A percentile compares a stretch with the other conserved stretches of the same genome.
phyloP scores from a whole-genome alignment of 1,140 invertebrate species.

The Tachypleus tridentatus region DNA sequence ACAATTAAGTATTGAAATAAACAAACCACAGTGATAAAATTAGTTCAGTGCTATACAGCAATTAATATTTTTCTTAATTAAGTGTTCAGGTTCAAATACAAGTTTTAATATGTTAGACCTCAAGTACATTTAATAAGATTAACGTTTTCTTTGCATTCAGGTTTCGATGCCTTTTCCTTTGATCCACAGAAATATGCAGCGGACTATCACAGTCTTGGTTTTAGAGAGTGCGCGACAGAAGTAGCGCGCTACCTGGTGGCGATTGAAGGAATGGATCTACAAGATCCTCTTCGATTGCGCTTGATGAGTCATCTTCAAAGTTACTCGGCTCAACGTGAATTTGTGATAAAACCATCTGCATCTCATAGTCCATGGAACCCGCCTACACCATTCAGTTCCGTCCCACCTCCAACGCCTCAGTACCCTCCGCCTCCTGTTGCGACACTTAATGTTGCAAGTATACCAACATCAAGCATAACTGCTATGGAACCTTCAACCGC shows the following conservation, averaged over 20 bases:
- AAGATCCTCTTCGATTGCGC: slow-evolving; percentile 77
- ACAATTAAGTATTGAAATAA: too few relatives aligned
- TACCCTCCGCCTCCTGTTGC: slow-evolving; percentile 20
- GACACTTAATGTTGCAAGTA: slow-evolving; percentile 9
- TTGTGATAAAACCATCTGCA: slow-evolving; percentile 39
- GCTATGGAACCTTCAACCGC: background rate
- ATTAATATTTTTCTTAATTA: too few relatives aligned
- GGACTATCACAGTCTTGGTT: slow-evolving; percentile 92
- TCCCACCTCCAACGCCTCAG: slow-evolving; percentile 15
- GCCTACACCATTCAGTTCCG: slow-evolving; percentile 14
- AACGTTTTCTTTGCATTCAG: slow-evolving; percentile 35
- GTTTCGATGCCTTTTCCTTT: slow-evolving; percentile 64
- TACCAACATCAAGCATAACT: background rate
- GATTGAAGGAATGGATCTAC: slow-evolving; percentile 87
- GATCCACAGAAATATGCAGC: slow-evolving; percentile 87
- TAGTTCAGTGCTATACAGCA: too few relatives aligned
- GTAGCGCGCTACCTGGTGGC: slow-evolving; percentile 85
- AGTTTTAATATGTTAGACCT: too few relatives aligned
- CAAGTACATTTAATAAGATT: too few relatives aligned
- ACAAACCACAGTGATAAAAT: too few relatives aligned
- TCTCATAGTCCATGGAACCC: slow-evolving; percentile 28
- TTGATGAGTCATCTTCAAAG: slow-evolving; percentile 84
- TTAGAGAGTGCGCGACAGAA: slow-evolving; percentile 88
- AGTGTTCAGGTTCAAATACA: too few relatives aligned
- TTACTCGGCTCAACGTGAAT: slow-evolving; percentile 74